Percentiles rank a stretch among this genome's conserved stretches.
phyloP scores from a whole-genome alignment of 2,797 vertebrate species.

The Karalla daura region DNA sequence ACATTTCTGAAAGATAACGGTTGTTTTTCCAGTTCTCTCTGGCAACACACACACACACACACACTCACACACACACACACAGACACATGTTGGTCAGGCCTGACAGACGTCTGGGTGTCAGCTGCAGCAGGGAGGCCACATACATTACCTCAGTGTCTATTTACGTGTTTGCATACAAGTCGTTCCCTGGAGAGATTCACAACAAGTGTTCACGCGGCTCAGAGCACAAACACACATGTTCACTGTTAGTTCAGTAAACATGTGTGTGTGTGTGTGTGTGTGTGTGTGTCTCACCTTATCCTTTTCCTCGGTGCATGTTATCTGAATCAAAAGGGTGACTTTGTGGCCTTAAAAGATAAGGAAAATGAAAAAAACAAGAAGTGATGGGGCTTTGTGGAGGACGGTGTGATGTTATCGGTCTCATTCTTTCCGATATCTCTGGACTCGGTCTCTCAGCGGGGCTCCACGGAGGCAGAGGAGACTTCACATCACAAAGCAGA shows the following conservation, averaged over 20 bases:
- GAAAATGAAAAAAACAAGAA: conserved; percentile 17
- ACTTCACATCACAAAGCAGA: conserved; percentile 29
- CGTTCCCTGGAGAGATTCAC: conserved; percentile 24
- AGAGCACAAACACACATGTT: conserved; percentile 59
- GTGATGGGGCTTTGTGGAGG: not conserved
- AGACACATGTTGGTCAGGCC: conserved; percentile 15
- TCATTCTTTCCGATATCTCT: conserved; percentile 12
- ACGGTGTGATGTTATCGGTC: conserved; percentile 2
- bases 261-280: no score
- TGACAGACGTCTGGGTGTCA: conserved; percentile 39
- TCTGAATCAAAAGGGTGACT: not conserved
- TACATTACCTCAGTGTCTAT: conserved; percentile 60
- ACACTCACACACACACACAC: not conserved
- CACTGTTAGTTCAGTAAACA: conserved; percentile 33
- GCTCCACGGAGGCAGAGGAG: conserved; percentile 18
- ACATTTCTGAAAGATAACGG: not conserved
- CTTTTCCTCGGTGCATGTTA: not conserved
- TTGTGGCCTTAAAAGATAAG: conserved; percentile 9
- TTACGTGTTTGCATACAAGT: conserved; percentile 35
- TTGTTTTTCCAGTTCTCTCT: conserved; percentile 4
- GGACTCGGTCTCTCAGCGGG: conserved; percentile 40
- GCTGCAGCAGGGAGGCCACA: conserved; percentile 51
- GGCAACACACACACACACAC: not conserved
- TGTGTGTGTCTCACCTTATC: conserved; percentile 6
- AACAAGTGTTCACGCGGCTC: conserved; percentile 25